Percentiles rank a stretch among this genome's conserved stretches.
Conservation (phyloP, 2,113 vertebrate genomes). For the Dasypus novemcinctus region DNA sequence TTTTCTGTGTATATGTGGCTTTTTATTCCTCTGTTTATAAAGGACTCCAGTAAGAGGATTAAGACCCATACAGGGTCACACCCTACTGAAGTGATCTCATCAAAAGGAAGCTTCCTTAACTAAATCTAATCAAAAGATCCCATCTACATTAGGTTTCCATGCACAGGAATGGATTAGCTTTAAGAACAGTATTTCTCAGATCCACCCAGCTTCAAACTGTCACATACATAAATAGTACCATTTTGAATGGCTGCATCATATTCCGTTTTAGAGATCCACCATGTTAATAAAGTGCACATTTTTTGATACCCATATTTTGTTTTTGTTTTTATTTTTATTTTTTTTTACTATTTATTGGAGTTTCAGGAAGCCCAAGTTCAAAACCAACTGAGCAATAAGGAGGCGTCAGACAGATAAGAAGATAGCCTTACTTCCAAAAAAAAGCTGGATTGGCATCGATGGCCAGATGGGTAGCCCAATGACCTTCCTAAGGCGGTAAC, state of each 20-base stretch:
- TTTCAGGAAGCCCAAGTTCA: not conserved
- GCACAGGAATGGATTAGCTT: too few species aligned
- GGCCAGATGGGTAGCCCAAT: not conserved
- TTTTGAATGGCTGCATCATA: not conserved
- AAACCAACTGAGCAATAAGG: not conserved
- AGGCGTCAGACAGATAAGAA: not conserved
- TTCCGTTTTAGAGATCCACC: not conserved
- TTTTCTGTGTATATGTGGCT: too few species aligned
- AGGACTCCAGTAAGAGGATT: too few species aligned
- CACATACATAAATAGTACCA: not conserved
- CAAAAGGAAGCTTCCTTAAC: too few species aligned
- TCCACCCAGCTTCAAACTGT: too few species aligned
- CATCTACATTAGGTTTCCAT: too few species aligned
- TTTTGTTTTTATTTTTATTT: not conserved
- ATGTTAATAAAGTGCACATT: not conserved
- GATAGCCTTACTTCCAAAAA: not conserved
- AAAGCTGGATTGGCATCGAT: not conserved
- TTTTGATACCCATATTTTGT: not conserved
- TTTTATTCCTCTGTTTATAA: too few species aligned
- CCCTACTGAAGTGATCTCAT: too few species aligned
- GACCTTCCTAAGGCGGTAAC: not conserved
- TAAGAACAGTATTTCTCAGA: too few species aligned
- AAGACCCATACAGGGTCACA: too few species aligned
- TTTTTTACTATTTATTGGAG: not conserved
- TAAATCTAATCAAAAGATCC: too few species aligned